Evolutionary conservation across 2,113 vertebrate genomes (phyloP).

Genomic region (Grammomys surdaster): DNA sequence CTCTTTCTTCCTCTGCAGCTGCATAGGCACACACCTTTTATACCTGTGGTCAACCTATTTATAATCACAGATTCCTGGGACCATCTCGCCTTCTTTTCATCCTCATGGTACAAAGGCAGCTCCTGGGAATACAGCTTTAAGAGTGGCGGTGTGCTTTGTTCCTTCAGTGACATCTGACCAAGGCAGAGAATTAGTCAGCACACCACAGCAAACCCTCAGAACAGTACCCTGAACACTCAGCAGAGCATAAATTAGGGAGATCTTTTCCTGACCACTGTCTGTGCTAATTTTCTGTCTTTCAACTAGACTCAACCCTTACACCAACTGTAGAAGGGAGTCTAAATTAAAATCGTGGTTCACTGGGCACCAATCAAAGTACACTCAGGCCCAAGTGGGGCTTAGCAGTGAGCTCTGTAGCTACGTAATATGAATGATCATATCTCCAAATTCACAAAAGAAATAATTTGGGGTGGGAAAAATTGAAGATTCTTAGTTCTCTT

Average conservation of each 20-base stretch:
- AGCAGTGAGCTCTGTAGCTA: neutral
- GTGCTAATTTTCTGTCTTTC: constrained; percentile 56
- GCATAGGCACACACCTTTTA: constrained; percentile 24
- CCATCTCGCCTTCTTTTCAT: constrained; percentile 53
- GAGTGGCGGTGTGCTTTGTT: neutral
- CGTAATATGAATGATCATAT: constrained; percentile 15
- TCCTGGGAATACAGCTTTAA: neutral
- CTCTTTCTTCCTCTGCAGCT: constrained; percentile 53
- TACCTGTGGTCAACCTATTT: constrained; percentile 60
- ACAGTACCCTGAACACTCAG: neutral
- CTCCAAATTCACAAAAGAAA: constrained; percentile 15
- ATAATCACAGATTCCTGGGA: constrained; percentile 31
- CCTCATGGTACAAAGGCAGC: neutral
- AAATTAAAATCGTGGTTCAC: constrained; percentile 55
- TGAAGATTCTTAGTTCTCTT: neutral
- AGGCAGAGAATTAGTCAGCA: constrained; percentile 44
- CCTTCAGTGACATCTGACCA: neutral
- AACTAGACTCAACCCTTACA: constrained; percentile 44
- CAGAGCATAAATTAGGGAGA: constrained; percentile 31
- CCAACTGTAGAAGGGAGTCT: constrained; percentile 9
- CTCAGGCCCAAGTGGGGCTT: neutral
- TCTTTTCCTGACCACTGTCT: neutral
- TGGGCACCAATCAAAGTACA: neutral
- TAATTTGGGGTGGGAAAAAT: neutral
- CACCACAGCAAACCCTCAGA: neutral